Base-by-base conservation (phyloP, 1,140 invertebrate genomes). In the Philotrypesis tridentata region DNA sequence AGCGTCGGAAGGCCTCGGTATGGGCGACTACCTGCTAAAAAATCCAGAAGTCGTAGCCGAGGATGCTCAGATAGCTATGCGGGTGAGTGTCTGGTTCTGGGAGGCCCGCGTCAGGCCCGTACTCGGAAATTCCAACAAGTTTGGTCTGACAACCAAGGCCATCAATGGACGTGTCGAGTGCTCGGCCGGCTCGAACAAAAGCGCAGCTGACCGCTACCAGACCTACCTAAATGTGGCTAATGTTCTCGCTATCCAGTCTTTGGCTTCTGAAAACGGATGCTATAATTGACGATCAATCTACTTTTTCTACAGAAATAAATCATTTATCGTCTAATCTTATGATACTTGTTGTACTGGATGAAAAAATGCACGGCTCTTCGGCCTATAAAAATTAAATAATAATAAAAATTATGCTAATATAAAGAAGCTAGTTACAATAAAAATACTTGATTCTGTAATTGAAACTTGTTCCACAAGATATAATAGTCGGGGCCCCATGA, bases 21-120 rank as follows among this genome's bases (percentile, higher is more conserved):
- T 73, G 70, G 79, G 60, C 25, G 71, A 80, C n/a, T 3, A 27
- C 0, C 25, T 80, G 4, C 29, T 80, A 1, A 29, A 12, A 3
- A 21, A 80, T n/a, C 70, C 79, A 0, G 71, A 80, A 9, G n/a
- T 65, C 1, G 79, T 80, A 0, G 79, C 70, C 14, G 11, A 21
- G 0, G 55, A 73, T 9, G 29, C 43, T 5, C 40, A 21, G 5
- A 29, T 65, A 6, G 68, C 70, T 9, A 27, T 80, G 2, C 11
- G 11, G 7, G 79, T 80, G 0, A 80, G 79, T 23, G 31, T 71
- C 11, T 80, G 79, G 79, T 80, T 65, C n/a, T 80, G 79, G 79
- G 4, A 43, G 21, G 33, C 11, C 3, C 1, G 70, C 9, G 79
- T 73, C 0, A 73, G 70, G 31, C 79, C 79, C 0, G 31, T 80